These are phyloP conservation scores for Galaxea fascicularis DNA, from an alignment of 92 coral and sea anemone genomes.

Conservation along the genomic window DNA sequence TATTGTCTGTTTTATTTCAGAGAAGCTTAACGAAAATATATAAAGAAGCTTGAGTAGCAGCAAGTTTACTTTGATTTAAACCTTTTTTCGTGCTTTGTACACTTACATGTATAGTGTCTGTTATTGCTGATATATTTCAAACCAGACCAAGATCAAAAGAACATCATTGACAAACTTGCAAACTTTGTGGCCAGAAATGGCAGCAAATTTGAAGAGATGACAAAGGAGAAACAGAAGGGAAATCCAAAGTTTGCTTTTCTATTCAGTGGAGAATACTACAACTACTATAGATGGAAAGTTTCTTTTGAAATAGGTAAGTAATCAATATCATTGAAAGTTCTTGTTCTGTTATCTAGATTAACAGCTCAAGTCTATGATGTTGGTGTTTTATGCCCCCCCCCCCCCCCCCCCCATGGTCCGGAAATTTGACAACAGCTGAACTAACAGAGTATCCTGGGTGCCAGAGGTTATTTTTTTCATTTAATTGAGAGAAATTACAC, in stretches of 20 bases:
- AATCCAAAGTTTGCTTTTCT: constrained; percentile 94
- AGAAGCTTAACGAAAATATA: not conserved
- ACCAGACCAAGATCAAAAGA: constrained; percentile 94
- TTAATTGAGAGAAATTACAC: no score
- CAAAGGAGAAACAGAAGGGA: constrained; percentile 93
- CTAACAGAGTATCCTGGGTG: no score
- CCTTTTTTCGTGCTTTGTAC: not conserved
- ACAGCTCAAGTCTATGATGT: no score
- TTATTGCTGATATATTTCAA: not conserved
- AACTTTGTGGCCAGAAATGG: constrained; percentile 99
- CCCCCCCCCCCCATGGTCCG: no score
- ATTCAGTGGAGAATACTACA: constrained; percentile 85
- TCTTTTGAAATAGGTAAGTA: constrained; percentile 95
- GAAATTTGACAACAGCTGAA: no score
- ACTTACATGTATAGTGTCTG: not conserved
- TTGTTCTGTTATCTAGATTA: not conserved
- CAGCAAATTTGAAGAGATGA: constrained; percentile 98
- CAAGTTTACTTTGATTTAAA: no score
- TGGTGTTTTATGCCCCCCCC: no score
- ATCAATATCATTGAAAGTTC: not conserved
- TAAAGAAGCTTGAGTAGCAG: no score
- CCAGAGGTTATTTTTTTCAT: no score
- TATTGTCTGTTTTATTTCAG: not conserved
- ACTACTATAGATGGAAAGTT: constrained; percentile 97
- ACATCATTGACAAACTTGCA: constrained; percentile 96